phyloP scores from a whole-genome alignment of 2,113 vertebrate species.

The Thomomys bottae region DNA sequence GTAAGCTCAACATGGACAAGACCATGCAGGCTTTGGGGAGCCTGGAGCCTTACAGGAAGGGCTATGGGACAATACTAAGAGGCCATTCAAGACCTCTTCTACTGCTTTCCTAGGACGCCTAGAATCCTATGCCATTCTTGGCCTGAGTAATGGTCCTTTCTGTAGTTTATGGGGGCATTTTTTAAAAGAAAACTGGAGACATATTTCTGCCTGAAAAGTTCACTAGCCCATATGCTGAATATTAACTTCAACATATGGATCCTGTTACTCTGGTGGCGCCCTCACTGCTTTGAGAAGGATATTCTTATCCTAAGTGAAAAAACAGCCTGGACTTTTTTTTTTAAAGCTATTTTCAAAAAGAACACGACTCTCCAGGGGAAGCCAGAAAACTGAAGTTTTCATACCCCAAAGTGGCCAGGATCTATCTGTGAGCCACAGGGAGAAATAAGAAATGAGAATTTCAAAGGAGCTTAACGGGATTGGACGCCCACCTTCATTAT shows the following conservation, averaged over 20 bases:
- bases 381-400: constrained; percentile 46
- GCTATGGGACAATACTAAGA: not conserved
- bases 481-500: constrained; percentile 1
- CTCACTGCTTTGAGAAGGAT: constrained; percentile 24
- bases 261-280: constrained; percentile 39
- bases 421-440: not conserved
- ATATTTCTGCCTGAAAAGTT: constrained; percentile 38
- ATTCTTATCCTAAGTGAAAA: constrained; percentile 59
- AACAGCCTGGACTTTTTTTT: constrained; percentile 22
- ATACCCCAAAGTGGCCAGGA: constrained; percentile 11
- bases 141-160: not conserved
- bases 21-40: not conserved
- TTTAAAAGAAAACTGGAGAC: not conserved
- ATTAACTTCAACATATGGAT: constrained; percentile 58
- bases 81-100: not conserved
- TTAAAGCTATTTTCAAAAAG: constrained; percentile 59
- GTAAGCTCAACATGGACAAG: not conserved
- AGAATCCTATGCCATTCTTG: not conserved
- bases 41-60: not conserved
- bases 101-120: not conserved
- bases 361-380: constrained; percentile 45
- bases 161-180: not conserved
- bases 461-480: constrained; percentile 51
- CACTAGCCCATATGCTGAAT: constrained; percentile 48
- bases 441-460: constrained; percentile 42